phyloP scores from a whole-genome alignment of 2,113 vertebrate genomes.

The Ursus arctos region DNA sequence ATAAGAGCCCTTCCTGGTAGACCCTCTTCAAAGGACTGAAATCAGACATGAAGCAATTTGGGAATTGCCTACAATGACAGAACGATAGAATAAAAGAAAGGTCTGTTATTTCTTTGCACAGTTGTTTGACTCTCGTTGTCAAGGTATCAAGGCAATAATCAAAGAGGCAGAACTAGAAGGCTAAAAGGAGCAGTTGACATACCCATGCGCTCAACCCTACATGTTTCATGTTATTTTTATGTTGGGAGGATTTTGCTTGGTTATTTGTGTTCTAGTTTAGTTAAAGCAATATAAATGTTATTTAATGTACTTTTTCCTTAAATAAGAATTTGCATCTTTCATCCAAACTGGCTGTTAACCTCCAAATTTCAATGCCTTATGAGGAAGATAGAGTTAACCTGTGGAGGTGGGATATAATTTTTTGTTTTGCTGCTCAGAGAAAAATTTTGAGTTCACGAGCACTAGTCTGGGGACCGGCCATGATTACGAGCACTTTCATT shows the following conservation, averaged over 20 bases:
- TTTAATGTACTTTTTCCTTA: background rate
- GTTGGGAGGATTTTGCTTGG: background rate
- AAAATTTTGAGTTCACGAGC: background rate
- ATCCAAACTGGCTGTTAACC: background rate
- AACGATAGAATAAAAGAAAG: conserved; percentile 8
- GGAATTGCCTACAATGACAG: background rate
- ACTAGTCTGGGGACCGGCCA: background rate
- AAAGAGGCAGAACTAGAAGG: background rate
- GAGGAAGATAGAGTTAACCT: background rate
- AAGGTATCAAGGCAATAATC: background rate
- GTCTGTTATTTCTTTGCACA: background rate
- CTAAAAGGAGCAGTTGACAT: background rate
- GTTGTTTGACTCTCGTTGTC: background rate
- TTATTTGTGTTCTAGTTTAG: background rate
- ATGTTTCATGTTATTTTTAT: background rate
- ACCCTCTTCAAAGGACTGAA: conserved; percentile 24
- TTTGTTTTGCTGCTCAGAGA: background rate
- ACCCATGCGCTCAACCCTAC: background rate
- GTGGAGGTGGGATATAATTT: background rate
- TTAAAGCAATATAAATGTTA: background rate
- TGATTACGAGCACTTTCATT: background rate
- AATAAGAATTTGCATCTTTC: background rate
- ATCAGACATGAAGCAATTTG: background rate
- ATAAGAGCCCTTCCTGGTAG: background rate
- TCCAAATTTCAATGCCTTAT: background rate